Evolutionary conservation across 2,888 invertebrate genomes (phyloP), one percentile per base, ranked within the genome.

Genomic region (Trissolcus japonicus): DNA sequence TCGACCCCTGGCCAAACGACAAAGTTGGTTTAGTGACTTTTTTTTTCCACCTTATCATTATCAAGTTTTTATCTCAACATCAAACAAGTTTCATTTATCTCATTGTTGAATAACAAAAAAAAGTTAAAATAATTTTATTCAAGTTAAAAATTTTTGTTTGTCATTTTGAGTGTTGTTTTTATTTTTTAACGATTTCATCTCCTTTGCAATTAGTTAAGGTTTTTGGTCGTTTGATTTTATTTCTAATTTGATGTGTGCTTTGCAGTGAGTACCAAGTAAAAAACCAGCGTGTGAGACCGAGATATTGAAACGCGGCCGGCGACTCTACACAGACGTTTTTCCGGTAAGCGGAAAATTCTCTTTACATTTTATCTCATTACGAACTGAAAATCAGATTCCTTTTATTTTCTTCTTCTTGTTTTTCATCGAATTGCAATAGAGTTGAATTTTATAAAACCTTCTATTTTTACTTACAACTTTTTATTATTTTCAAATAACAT

Each of bases 241-340:
- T 21, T 17, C 11, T 57, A 43, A 43, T 19, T n/a, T 13, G 9
- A 54, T 56, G 16, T 48, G 35, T 11, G 1, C 25, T 46, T 63
- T 71, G 17, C 71, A 71, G 71, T 71, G 71, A 53, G 3, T 21
- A 53, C 63, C 55, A 59, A 51, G 71, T 63, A 63, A 63, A 59
- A 63, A 62, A 43, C 6, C 35, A 40, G 17, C 51, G 17, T 51
- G 7, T 55, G 35, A 11, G 9, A 25, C n/a, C 40, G 55, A 35
- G 48, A 29, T 16, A 54, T 50, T 61, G 25, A 48, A 66, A 46
- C 41, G 63, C 63, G 48, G 61, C 68, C 68, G 68, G 68, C 55
- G 41, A 60, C 55, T 69, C 35, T 19, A 19, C 25, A 41, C 61
- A 16, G 40, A 29, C 48, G 21, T 43, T 62, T 69, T 56, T 56